Evolutionary conservation across 2,888 invertebrate species (phyloP).

Genomic region (Chelonus formosanus): DNA sequence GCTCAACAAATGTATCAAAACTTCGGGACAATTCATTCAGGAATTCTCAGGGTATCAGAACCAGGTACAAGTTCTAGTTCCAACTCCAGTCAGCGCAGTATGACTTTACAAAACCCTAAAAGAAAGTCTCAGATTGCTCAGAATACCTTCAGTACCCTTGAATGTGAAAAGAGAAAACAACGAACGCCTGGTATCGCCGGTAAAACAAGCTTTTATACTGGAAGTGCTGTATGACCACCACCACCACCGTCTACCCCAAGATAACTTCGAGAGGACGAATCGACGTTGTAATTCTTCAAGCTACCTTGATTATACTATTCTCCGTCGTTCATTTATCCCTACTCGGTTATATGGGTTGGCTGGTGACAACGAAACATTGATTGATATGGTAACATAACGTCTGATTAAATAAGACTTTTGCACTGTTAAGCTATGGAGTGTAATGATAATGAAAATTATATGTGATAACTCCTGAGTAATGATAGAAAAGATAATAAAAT

Average conservation of each 20-base stretch:
- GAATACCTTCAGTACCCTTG: slow-evolving; percentile 62
- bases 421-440: no score
- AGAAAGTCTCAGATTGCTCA: slow-evolving; percentile 60
- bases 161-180: slow-evolving; percentile 57
- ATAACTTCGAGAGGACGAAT: slow-evolving; percentile 59
- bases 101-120: slow-evolving; percentile 62
- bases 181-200: slow-evolving; percentile 46
- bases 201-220: slow-evolving; percentile 57
- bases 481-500: neutral
- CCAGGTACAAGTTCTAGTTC: slow-evolving; percentile 61
- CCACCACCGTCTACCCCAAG: slow-evolving; percentile 58
- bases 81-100: slow-evolving; percentile 60
- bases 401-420: no score
- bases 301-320: neutral
- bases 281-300: slow-evolving; percentile 46
- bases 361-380: neutral
- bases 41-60: slow-evolving; percentile 60
- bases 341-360: neutral
- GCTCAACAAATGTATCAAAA: slow-evolving; percentile 61
- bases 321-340: slow-evolving; percentile 7
- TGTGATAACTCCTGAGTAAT: neutral
- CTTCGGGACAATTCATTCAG: slow-evolving; percentile 62
- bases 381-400: neutral
- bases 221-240: slow-evolving; percentile 64
- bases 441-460: neutral